phyloP scores from a whole-genome alignment of 2,113 vertebrate genomes.

The Cryptoleucopteryx plumbea region DNA sequence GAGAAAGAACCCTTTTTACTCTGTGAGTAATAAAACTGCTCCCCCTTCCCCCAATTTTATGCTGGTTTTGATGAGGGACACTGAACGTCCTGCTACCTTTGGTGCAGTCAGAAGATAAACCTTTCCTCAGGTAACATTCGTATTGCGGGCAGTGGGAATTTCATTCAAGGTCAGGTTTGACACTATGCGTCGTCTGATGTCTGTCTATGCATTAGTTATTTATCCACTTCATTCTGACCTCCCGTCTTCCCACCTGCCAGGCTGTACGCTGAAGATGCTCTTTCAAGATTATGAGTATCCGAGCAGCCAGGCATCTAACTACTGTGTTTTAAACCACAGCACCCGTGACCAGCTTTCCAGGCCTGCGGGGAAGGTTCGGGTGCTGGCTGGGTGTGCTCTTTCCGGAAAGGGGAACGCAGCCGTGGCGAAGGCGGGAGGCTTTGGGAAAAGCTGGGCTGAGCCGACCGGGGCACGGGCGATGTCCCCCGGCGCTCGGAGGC shows the following conservation, averaged over 20 bases:
- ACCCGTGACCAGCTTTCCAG: rapidly evolving
- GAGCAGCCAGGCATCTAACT: neutral
- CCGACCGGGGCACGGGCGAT: neutral
- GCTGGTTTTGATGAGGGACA: neutral
- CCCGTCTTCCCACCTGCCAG: neutral
- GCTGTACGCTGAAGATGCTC: rapidly evolving
- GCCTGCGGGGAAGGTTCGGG: no score
- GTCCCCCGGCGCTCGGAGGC: neutral
- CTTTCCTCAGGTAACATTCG: neutral
- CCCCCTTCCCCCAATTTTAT: no score
- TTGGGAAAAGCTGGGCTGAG: rapidly evolving
- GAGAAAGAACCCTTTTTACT: neutral
- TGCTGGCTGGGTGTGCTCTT: neutral
- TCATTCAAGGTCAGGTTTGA: neutral
- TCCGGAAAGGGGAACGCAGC: no score
- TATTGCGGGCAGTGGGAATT: rapidly evolving
- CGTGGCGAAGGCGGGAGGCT: neutral
- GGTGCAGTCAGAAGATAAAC: neutral
- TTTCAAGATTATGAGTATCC: rapidly evolving
- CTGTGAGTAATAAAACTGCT: neutral
- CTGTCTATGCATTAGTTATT: neutral
- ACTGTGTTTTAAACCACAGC: rapidly evolving
- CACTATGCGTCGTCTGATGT: rapidly evolving
- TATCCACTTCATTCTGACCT: no score
- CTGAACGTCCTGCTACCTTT: neutral